Evolutionary conservation across 1,140 invertebrate species (phyloP).

Genomic region (Probaryconus sp.): DNA sequence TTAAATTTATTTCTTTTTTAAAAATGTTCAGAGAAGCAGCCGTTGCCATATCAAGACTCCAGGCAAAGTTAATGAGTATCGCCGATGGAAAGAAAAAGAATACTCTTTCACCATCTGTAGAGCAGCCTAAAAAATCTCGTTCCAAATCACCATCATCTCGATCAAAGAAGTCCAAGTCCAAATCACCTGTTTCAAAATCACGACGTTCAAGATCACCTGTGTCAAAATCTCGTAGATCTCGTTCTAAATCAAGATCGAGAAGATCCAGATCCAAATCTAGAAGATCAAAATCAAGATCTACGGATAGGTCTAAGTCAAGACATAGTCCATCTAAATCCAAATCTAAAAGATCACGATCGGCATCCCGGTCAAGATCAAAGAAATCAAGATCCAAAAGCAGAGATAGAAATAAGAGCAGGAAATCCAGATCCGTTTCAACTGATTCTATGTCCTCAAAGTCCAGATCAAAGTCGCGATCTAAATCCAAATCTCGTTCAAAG

Average conservation of each 20-base stretch:
- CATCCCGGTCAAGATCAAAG: slow-evolving; percentile 67
- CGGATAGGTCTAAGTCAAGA: slow-evolving; percentile 65
- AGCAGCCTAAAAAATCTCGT: slow-evolving; percentile 70
- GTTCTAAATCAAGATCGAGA: slow-evolving; percentile 65
- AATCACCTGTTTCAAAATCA: slow-evolving; percentile 68
- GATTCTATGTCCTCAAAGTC: slow-evolving; percentile 73
- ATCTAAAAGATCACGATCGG: slow-evolving; percentile 60
- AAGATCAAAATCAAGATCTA: slow-evolving; percentile 64
- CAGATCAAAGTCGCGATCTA: slow-evolving; percentile 66
- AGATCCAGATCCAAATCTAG: slow-evolving; percentile 69
- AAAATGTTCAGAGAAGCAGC: slow-evolving; percentile 72
- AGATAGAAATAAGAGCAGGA: slow-evolving; percentile 72
- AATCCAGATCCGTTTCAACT: slow-evolving; percentile 71
- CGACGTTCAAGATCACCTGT: slow-evolving; percentile 69
- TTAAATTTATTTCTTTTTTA: slow-evolving; percentile 2
- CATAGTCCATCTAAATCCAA: slow-evolving; percentile 68
- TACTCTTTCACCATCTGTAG: slow-evolving; percentile 72
- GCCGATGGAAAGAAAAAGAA: slow-evolving; percentile 78
- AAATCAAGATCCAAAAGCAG: slow-evolving; percentile 73
- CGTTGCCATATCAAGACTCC: slow-evolving; percentile 80
- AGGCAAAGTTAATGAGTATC: slow-evolving; percentile 81
- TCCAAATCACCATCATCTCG: slow-evolving; percentile 69
- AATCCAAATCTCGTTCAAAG: slow-evolving; percentile 73
- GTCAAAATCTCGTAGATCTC: slow-evolving; percentile 65
- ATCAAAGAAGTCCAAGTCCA: slow-evolving; percentile 70